Evolutionary conservation across 1,140 invertebrate genomes (phyloP).

Genomic region (Bacillus rossius): DNA sequence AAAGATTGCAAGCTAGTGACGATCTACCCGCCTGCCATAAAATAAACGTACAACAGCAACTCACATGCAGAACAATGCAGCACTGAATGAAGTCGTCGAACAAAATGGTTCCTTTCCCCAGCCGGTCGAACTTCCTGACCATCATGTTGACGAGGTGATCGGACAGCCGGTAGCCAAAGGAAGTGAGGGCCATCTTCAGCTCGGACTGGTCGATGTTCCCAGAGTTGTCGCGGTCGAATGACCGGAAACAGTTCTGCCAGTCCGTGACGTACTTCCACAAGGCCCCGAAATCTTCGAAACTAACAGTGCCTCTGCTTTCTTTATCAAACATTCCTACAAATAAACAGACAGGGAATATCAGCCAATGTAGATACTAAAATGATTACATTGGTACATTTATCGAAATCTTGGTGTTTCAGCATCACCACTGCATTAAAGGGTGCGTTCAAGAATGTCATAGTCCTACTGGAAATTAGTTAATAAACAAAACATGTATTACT

Average conservation of each 20-base stretch:
- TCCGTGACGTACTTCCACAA: constrained; percentile 98
- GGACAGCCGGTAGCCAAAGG: constrained; percentile 87
- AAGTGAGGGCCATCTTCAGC: constrained; percentile 80
- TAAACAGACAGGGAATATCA: constrained; percentile 16
- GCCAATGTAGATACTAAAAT: too few relatives aligned
- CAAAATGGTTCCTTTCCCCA: constrained; percentile 79
- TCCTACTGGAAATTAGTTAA: too few relatives aligned
- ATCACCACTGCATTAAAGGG: background rate
- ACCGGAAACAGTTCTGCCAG: constrained; percentile 94
- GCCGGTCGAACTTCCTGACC: constrained; percentile 90
- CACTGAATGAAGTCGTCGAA: constrained; percentile 99
- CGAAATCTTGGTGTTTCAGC: background rate
- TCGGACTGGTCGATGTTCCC: constrained; percentile 89
- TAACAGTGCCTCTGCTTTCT: constrained; percentile 82
- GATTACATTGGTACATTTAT: too few relatives aligned
- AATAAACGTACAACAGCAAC: too few relatives aligned
- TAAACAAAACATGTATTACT: too few relatives aligned
- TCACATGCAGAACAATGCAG: constrained; percentile 89
- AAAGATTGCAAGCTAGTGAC: too few relatives aligned
- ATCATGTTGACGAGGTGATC: constrained; percentile 76
- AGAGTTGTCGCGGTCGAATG: constrained; percentile 93
- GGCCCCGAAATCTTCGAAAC: constrained; percentile 91
- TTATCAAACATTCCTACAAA: constrained; percentile 94
- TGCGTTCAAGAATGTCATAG: too few relatives aligned
- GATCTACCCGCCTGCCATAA: too few relatives aligned